Base-by-base conservation (phyloP, 1,140 invertebrate species). In the Micrasema minimum region DNA sequence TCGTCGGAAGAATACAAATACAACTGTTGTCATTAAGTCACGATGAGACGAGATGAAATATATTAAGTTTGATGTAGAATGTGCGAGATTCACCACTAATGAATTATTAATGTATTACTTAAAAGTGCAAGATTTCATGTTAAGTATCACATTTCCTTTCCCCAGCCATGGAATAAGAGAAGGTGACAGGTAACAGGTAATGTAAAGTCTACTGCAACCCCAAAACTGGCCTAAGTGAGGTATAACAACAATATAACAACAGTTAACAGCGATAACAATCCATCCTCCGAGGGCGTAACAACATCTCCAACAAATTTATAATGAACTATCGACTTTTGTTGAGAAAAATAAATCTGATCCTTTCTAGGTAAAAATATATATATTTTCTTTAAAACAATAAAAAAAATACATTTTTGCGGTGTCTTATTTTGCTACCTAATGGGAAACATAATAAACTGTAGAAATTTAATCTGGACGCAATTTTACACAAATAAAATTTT, bases 261-360 rank as follows among this genome's bases (percentile, higher is more conserved):
- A 57, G 69, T 75, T 59, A 75, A 75, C 73, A 75, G 65, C 61
- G 59, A 68, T 75, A 75, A 75, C 73, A 75, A 75, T 75, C 53
- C 67, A 65, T 71, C 61, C 66, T 61, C 41, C 43, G 48, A 31
- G 69, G 61, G 69, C 65, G 51, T 51, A 71, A 75, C 66, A 50
- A 75, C 46, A 46, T 68, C 50, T 71, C 31, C 50, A 69, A 69
- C 55, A 61, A 68, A 68, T 62, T 46, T 62, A 62, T 45, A 62
- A 62, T 43, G 22, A 62, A 23, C 59, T 48, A 37, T 35, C 41
- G 23, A 41, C 11, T 62, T 61, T 41, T 66, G 51, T 61, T 50
- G 65, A 50, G 16, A 51, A 72, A 55, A 57, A 46, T 51, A 50
- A 71, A 51, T 26, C 4, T 10, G 14, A 14, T 62, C 43, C 31